Evolutionary conservation across 2,113 vertebrate genomes (phyloP), one percentile per base, ranked within the genome.

Genomic region (Coryphaenoides rupestris): DNA sequence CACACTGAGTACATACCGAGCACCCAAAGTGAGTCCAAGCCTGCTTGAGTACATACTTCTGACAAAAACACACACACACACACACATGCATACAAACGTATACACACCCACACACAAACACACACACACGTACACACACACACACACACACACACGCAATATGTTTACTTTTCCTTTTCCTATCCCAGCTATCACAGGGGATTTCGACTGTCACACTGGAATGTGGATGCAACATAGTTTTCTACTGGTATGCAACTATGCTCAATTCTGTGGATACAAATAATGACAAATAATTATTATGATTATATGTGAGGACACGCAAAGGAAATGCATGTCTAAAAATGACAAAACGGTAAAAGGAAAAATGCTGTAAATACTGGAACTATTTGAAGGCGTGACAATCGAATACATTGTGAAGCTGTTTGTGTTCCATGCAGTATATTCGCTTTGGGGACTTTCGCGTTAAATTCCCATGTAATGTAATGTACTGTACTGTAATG

Each of bases 1-100:
- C 80, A 84, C 85, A 77, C 82, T n/a, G n/a, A n/a, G 80, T 74
- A 70, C 75, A 74, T 61, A 70, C 85, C 83, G 67, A 86, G 58
- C 1, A 5, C 15, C 40, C 1, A 65, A 62, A 63, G 9, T 66
- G 70, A 60, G 63, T 70, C 68, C 9, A 46, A 58, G 40, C 21
- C 50, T 62, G 12, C 52, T 24, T 62, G 61, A 46, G 58, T 53
- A 55, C 23, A 62, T 17, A 3, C n/a, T 33, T 3, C n/a, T 4
- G 19, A 26, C 14, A 52, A 56, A 53, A 26, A 68, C 60, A 45
- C 58, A 49, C 45, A 58, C 3, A 21, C 55, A 68, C 64, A 17
- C 1, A 47, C 10, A 47, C 12, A 2, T 1, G 45, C 3, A 19
- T n/a, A 5, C 52, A 4, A 5, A 10, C 52, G 19, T n/a, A 5